Conservation (phyloP, 2,888 invertebrate species). For the Cynaeus angustus region DNA sequence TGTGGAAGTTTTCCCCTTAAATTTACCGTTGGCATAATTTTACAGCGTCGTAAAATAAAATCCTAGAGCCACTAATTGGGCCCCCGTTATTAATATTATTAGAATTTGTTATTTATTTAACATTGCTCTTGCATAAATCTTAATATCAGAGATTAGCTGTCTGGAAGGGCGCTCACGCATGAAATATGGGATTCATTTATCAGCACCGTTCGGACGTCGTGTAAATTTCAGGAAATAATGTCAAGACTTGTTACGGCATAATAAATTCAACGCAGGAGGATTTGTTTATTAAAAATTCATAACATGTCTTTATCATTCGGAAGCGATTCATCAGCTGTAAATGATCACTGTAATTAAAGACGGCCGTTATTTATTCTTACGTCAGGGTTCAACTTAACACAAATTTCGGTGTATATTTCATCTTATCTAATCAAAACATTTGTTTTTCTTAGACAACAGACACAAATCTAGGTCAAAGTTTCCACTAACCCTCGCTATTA, state of each 20-base stretch:
- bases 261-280: slow-evolving; percentile 47
- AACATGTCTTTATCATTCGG: slow-evolving; percentile 41
- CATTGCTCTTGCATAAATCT: slow-evolving; percentile 53
- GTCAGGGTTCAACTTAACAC: not conserved
- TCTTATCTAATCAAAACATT: not conserved
- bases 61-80: not conserved
- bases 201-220: slow-evolving; percentile 55
- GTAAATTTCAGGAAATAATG: slow-evolving; percentile 56
- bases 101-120: slow-evolving; percentile 48
- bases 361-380: not conserved
- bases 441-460: slow-evolving; percentile 19
- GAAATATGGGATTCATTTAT: slow-evolving; percentile 63
- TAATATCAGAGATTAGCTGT: slow-evolving; percentile 58
- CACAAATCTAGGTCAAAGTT: slow-evolving; percentile 10
- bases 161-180: slow-evolving; percentile 58
- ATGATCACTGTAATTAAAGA: slow-evolving; percentile 35
- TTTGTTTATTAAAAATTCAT: slow-evolving; percentile 51
- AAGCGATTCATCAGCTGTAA: slow-evolving; percentile 37
- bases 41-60: slow-evolving; percentile 1
- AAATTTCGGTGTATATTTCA: slow-evolving; percentile 1
- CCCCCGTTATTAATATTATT: slow-evolving; percentile 39
- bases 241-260: slow-evolving; percentile 50
- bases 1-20: slow-evolving; percentile 34
- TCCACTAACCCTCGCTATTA: not conserved
- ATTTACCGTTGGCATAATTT: slow-evolving; percentile 43